phyloP scores from a whole-genome alignment of 1,140 invertebrate genomes.

The Danaus plexippus region DNA sequence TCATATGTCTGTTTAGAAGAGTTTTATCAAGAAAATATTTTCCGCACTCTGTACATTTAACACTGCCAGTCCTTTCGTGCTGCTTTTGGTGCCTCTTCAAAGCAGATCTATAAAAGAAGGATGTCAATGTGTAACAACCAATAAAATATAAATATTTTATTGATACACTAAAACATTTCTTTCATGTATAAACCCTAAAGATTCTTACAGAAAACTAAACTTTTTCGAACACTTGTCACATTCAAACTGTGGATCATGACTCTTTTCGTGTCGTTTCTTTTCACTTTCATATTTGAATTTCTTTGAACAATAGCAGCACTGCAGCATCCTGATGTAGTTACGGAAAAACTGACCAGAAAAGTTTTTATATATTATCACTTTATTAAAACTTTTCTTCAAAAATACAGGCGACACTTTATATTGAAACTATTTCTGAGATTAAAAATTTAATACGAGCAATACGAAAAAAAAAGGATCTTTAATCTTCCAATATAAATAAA shows the following conservation, averaged over 20 bases:
- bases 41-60: slow-evolving; percentile 43
- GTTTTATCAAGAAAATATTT: slow-evolving; percentile 45
- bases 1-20: slow-evolving; percentile 50
- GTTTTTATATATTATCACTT: no score
- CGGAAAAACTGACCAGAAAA: no score
- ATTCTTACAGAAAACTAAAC: slow-evolving; percentile 58
- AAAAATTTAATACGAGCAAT: no score
- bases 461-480: no score
- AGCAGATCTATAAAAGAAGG: slow-evolving; percentile 43
- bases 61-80: slow-evolving; percentile 46
- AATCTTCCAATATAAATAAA: no score
- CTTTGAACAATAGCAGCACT: slow-evolving; percentile 47
- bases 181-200: slow-evolving; percentile 10
- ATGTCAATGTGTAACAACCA: slow-evolving; percentile 4
- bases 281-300: slow-evolving; percentile 60
- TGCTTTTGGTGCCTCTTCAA: slow-evolving; percentile 57
- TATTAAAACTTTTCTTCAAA: no score
- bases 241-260: slow-evolving; percentile 47
- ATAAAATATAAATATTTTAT: slow-evolving; percentile 1
- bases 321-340: slow-evolving; percentile 15
- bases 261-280: slow-evolving; percentile 53
- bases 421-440: no score
- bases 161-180: slow-evolving; percentile 1
- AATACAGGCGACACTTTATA: no score
- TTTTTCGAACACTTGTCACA: slow-evolving; percentile 54